Percentiles rank a stretch among this genome's conserved stretches.
phyloP scores from a whole-genome alignment of 2,113 vertebrate genomes.

The Petromus typicus region DNA sequence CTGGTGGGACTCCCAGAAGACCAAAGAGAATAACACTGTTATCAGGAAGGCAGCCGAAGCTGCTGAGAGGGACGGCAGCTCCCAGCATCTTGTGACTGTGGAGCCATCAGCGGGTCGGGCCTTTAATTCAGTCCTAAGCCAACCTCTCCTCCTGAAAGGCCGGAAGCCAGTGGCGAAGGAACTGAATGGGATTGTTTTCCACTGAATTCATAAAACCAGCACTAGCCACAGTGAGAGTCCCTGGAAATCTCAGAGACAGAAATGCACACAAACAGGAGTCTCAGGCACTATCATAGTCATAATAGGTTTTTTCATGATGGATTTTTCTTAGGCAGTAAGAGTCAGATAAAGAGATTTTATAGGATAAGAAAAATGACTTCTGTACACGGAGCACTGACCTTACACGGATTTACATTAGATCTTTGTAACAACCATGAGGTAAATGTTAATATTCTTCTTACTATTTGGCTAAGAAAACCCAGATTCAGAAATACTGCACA shows the following conservation, averaged over 20 bases:
- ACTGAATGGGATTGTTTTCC: neutral
- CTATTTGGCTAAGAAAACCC: neutral
- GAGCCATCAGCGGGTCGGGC: neutral
- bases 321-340: slow-evolving; percentile 15
- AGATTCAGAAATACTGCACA: neutral
- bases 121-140: neutral
- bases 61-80: slow-evolving; percentile 69
- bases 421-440: neutral
- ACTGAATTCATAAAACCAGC: neutral
- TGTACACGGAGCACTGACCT: neutral
- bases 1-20: slow-evolving; percentile 87
- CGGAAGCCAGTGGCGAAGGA: slow-evolving; percentile 5
- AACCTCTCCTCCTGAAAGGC: slow-evolving; percentile 39
- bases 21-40: slow-evolving; percentile 87
- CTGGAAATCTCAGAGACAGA: slow-evolving; percentile 43
- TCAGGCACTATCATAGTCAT: neutral
- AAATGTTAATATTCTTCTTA: neutral
- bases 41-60: slow-evolving; percentile 84
- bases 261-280: neutral
- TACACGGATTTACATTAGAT: neutral
- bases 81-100: neutral
- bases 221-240: neutral
- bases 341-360: slow-evolving; percentile 19
- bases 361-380: neutral
- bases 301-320: neutral